phyloP scores from a whole-genome alignment of 2,888 invertebrate genomes.

The Ectropis crepuscularia region DNA sequence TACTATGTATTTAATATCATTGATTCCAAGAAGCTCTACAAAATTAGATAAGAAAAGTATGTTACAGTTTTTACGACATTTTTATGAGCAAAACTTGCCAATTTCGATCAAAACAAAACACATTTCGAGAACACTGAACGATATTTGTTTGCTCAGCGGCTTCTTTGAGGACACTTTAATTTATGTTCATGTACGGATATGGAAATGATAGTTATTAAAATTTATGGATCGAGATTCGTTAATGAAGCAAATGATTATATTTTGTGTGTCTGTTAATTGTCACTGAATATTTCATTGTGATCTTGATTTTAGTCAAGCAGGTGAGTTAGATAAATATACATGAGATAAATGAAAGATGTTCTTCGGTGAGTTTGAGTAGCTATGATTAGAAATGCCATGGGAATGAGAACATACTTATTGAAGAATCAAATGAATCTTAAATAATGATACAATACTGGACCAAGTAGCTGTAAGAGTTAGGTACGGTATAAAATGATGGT shows the following conservation, averaged over 20 bases:
- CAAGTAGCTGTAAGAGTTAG: too few species aligned
- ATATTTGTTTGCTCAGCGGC: slow-evolving; percentile 19
- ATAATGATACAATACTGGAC: too few species aligned
- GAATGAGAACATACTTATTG: slow-evolving; percentile 2
- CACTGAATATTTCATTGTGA: slow-evolving; percentile 77
- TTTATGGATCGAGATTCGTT: slow-evolving; percentile 69
- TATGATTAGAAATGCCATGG: slow-evolving; percentile 4
- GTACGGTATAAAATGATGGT: too few species aligned
- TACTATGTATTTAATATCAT: slow-evolving; percentile 8
- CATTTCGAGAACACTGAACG: slow-evolving; percentile 10
- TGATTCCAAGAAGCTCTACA: slow-evolving; percentile 17
- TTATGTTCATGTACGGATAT: slow-evolving; percentile 8
- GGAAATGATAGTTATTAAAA: slow-evolving; percentile 51
- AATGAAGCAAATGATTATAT: slow-evolving; percentile 47
- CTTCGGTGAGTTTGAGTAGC: slow-evolving; percentile 12
- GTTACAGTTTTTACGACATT: slow-evolving; percentile 10
- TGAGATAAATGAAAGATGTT: slow-evolving; percentile 33
- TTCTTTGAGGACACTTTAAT: slow-evolving; percentile 12
- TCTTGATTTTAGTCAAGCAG: slow-evolving; percentile 70
- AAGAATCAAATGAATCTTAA: too few species aligned
- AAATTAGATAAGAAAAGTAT: slow-evolving; percentile 11
- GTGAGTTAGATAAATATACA: slow-evolving; percentile 46
- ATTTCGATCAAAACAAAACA: slow-evolving; percentile 7
- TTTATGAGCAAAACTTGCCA: slow-evolving; percentile 4
- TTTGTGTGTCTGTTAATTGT: slow-evolving; percentile 56